Evolutionary conservation across 2,888 invertebrate genomes (phyloP), one percentile per base, ranked within the genome.

Genomic region (Peribatodes rhomboidaria): DNA sequence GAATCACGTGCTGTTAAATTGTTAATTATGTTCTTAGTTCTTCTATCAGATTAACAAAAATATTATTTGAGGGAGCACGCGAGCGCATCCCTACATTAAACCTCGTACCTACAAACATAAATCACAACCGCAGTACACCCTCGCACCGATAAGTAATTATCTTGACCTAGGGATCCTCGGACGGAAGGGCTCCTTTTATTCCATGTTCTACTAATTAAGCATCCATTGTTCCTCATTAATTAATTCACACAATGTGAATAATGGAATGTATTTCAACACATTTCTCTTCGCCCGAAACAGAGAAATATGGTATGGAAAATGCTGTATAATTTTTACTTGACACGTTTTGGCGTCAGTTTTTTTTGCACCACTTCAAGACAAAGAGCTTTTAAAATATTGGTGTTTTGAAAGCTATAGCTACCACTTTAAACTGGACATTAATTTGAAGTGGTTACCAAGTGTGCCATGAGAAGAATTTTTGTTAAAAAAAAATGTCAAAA

Each of bases 141-240:
- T 44, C 44, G 33, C 39, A 13, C 53, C 55, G 58, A 71, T 68
- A 71, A 72, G 72, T 62, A 70, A 71, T 69, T 69, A 71, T 68
- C 59, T 67, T 69, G 66, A 69, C 69, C 71, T 66, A 65, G 66
- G 61, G 67, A 69, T 58, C 50, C 39, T 67, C 61, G 57, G 65
- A 27, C 68, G 55, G 68, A 55, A 61, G 63, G 63, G 61, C 68
- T 63, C 57, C 70, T 68, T 76, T 74, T 72, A 71, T 71, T 68
- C 65, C 54, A 68, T 55, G 59, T 64, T 41, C 57, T 67, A 55
- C 64, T 74, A 74, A 77, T 79, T 76, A 77, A 77, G 70, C 61
- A 71, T 61, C 65, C 56, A 68, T 74, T 72, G 70, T 73, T 65
- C 65, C 35, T 46, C 59, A 70, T 63, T 67, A 70, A 71, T 71